Conservation (phyloP, 2,797 vertebrate genomes). For the Carapus acus region DNA sequence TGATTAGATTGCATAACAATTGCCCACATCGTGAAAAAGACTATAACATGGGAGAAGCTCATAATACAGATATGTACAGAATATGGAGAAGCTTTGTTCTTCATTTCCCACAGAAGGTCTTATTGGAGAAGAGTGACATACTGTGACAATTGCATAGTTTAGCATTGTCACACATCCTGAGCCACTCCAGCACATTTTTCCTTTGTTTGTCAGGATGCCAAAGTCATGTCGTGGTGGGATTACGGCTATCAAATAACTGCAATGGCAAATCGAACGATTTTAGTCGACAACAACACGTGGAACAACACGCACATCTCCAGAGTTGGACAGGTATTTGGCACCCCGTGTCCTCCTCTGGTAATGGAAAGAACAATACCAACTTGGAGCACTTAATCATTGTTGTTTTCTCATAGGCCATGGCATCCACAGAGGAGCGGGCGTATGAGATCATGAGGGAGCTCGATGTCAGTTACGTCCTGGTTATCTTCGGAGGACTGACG, state of each 20-base stretch:
- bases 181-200: rapidly evolving
- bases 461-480: constrained; percentile 95
- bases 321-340: constrained; percentile 87
- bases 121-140: too few relatives aligned
- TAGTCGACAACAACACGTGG: constrained; percentile 99
- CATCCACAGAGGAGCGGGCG: constrained; percentile 93
- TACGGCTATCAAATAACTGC: constrained; percentile 99
- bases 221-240: constrained; percentile 99
- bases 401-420: constrained; percentile 83
- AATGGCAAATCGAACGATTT: constrained; percentile 97
- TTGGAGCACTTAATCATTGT: not conserved
- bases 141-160: too few relatives aligned
- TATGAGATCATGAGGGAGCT: constrained; percentile 99
- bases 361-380: not conserved
- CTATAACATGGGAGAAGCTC: too few relatives aligned
- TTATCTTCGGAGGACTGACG: constrained; percentile 96
- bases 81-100: too few relatives aligned
- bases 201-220: constrained; percentile 96
- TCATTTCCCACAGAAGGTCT: too few relatives aligned
- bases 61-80: too few relatives aligned
- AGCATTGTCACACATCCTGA: too few relatives aligned
- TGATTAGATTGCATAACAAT: too few relatives aligned
- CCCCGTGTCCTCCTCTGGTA: not conserved
- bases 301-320: constrained; percentile 99
- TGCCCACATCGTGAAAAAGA: too few relatives aligned